Conservation (phyloP, 2,888 invertebrate genomes). For the Hermodice carunculata region DNA sequence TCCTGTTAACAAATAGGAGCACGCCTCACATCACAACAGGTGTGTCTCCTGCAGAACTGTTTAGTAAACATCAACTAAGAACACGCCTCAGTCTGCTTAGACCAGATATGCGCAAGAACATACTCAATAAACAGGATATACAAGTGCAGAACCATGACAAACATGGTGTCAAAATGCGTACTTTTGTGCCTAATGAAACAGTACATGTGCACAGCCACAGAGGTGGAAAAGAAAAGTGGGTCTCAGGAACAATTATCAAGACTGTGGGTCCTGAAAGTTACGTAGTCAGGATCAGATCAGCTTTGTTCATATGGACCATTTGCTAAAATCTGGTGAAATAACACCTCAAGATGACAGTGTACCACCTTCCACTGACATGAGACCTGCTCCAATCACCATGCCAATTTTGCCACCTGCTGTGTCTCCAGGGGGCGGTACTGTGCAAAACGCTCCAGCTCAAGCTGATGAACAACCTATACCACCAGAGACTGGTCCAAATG, state of each 20-base stretch:
- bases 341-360: too few species aligned
- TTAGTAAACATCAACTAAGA: background rate
- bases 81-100: background rate
- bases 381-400: too few species aligned
- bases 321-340: too few species aligned
- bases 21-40: slow-evolving; percentile 5
- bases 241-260: background rate
- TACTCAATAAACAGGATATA: background rate
- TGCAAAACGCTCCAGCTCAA: too few species aligned
- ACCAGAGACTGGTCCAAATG: too few species aligned
- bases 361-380: too few species aligned
- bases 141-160: background rate
- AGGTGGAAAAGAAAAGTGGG: background rate
- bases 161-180: background rate
- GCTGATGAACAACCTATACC: too few species aligned
- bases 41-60: slow-evolving; percentile 2
- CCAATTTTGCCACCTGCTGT: too few species aligned
- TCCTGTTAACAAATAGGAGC: background rate
- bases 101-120: background rate
- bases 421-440: too few species aligned
- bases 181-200: background rate
- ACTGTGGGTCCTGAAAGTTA: slow-evolving; percentile 2
- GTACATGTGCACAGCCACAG: background rate
- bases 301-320: slow-evolving; percentile 11
- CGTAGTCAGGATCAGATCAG: background rate